Base-by-base conservation (phyloP, 2,797 vertebrate species). In the Amblyopsis hoosieri region DNA sequence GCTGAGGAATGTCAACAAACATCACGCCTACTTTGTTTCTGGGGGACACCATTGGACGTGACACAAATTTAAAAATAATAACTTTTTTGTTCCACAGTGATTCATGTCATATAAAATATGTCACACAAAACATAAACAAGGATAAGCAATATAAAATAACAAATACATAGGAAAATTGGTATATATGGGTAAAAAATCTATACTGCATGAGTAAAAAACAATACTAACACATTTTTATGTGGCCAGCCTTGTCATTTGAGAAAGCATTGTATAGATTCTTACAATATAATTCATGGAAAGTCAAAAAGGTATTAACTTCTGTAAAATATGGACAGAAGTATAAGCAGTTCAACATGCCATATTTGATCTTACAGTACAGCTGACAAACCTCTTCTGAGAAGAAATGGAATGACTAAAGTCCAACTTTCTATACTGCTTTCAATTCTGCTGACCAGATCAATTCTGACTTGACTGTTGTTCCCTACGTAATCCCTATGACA, bases 1-100 rank as follows among this genome's bases (percentile, higher is more conserved):
- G 12, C 33, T 13, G 12, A 61, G 13, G 51, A 72, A 75, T 74
- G 71, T 78, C 64, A 78, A 68, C 71, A 78, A 62, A 57, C 51
- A 66, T 29, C 4, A 1, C 12, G 47, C 33, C 9, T 57, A 48
- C 47, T 13, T 45, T 50, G 29, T 57, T 50, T 37, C 17, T 31
- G 58, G 23, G 55, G 55, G 31, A 66, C 47, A 14, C 17, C 12
- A 15, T 5, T 42, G 54, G 15, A 48, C 6, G 48, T 23, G 47
- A 66, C 55, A 45, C 49, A 9, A n/a, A 12, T 9, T 9, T 48
- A 12, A n/a, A 48, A 48, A n/a, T 12, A 48, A n/a, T 12, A 4
- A 4, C 47, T 12, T n/a, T 12, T 48, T n/a, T 12, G 4, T 33
- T 37, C 29, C 31, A 56, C 12, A 14, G 14, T 37, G 33, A 37